A percentile compares a stretch with the other conserved stretches of the same genome.
Conservation (phyloP, 1,140 invertebrate genomes). For the Drosophila neocordata region DNA sequence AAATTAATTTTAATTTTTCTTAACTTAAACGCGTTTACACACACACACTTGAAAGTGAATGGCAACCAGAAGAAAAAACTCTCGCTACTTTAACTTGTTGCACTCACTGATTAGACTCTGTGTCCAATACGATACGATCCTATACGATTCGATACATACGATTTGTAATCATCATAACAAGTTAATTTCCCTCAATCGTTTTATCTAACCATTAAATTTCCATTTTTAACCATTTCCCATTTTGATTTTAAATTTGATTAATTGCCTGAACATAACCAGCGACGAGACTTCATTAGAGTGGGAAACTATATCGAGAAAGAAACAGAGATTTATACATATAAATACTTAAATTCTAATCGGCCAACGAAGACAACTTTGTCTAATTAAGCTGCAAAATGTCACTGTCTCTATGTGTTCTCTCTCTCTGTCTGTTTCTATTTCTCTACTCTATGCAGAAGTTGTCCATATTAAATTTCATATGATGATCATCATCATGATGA, state of each 20-base stretch:
- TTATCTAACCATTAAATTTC: slow-evolving; percentile 74
- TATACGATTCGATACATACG: slow-evolving; percentile 44
- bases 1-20: slow-evolving; percentile 8
- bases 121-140: slow-evolving; percentile 38
- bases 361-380: slow-evolving; percentile 61
- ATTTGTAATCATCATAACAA: slow-evolving; percentile 61
- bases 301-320: slow-evolving; percentile 29
- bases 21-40: neutral
- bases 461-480: slow-evolving; percentile 76
- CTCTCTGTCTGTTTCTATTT: slow-evolving; percentile 22
- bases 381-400: slow-evolving; percentile 79
- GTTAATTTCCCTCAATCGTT: slow-evolving; percentile 41
- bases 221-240: slow-evolving; percentile 14
- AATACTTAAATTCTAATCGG: slow-evolving; percentile 70
- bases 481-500: slow-evolving; percentile 67
- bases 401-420: slow-evolving; percentile 40
- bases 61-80: neutral
- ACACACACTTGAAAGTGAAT: slow-evolving; percentile 9
- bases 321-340: neutral
- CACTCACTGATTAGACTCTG: slow-evolving; percentile 10
- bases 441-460: neutral
- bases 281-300: slow-evolving; percentile 65
- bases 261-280: slow-evolving; percentile 58
- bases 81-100: slow-evolving; percentile 6
- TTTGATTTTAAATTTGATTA: slow-evolving; percentile 74